These are phyloP conservation scores for Melanotus villosus DNA, from an alignment of 2,888 invertebrate genomes.

Conservation along the genomic window DNA sequence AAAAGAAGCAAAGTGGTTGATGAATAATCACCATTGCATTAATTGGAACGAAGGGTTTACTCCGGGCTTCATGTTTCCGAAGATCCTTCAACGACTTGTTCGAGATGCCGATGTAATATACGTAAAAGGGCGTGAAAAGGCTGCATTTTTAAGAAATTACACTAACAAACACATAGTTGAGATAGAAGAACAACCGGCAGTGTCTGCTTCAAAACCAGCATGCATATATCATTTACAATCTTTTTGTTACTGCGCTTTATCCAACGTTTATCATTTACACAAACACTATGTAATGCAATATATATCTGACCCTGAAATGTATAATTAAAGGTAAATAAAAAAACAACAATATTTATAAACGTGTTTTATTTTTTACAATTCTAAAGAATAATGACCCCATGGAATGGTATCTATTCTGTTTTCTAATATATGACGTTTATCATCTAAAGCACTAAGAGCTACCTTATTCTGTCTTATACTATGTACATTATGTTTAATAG, in stretches of 20 bases:
- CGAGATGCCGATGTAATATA: not conserved
- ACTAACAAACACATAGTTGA: not conserved
- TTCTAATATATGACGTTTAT: slow-evolving; percentile 46
- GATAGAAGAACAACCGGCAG: not conserved
- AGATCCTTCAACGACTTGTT: not conserved
- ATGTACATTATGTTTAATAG: slow-evolving; percentile 44
- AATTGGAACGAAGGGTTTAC: not conserved
- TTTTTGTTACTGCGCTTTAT: no score
- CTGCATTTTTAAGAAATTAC: not conserved
- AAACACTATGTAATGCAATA: no score
- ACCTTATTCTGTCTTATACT: slow-evolving; percentile 47
- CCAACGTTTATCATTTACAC: no score
- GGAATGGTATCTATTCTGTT: slow-evolving; percentile 22
- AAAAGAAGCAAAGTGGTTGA: not conserved
- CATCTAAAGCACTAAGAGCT: slow-evolving; percentile 45
- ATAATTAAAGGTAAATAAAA: no score
- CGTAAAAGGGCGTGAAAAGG: not conserved
- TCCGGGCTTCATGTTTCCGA: not conserved
- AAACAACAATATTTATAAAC: not conserved
- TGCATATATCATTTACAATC: no score
- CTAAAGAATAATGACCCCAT: slow-evolving; percentile 27
- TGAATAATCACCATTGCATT: not conserved
- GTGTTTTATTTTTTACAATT: slow-evolving; percentile 15
- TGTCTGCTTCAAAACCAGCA: no score
- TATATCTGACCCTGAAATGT: no score